Evolutionary conservation across 92 coral and sea anemone genomes (phyloP), one percentile per base, ranked within the genome.

Genomic region (Ricordea florida): DNA sequence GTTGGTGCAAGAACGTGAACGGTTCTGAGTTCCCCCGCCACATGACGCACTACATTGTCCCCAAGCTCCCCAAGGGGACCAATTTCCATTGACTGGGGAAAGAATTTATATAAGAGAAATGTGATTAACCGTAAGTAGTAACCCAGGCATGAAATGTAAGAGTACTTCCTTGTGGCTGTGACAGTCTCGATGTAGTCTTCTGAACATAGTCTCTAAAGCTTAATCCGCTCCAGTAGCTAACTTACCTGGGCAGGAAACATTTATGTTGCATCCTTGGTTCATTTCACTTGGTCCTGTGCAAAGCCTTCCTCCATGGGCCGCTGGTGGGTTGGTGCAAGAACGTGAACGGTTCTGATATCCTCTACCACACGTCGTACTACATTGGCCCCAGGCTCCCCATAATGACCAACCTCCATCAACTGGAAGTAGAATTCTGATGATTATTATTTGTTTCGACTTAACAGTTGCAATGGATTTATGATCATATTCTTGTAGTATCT

Each of bases 31-130:
- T 15, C 69, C 69, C 6, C 49, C 69, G 0, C 50, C 69, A 37
- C 69, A 61, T 1, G 69, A 17, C 3, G 35, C 69, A 10, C 57
- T 45, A 11, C 73, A 66, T 29, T 29, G 31, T 11, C 4, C 10
- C 73, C 73, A 66, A 41, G n/a, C 6, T 28, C 73, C 58, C 73
- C 73, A 66, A 15, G 21, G 1, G 7, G 73, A 35, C 73, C 73
- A 66, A 30, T 41, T 41, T 0, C 73, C 58, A 5, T 66, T 33
- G 17, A 66, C 73, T 66, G 18, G 44, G 29, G 7, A 0, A 38
- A 62, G 40, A 7, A 29, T 2, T 0, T 23, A 37, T 3, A 5
- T 26, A 28, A 4, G 2, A 27, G 3, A 1, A 1, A 10, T 5
- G 15, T 2, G 7, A 7, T 44, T 44, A 44, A n/a, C n/a, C n/a